Percentiles rank a stretch among this genome's conserved stretches.
Conservation (phyloP, 2,797 vertebrate genomes). For the Gymnopithys bicolor region DNA sequence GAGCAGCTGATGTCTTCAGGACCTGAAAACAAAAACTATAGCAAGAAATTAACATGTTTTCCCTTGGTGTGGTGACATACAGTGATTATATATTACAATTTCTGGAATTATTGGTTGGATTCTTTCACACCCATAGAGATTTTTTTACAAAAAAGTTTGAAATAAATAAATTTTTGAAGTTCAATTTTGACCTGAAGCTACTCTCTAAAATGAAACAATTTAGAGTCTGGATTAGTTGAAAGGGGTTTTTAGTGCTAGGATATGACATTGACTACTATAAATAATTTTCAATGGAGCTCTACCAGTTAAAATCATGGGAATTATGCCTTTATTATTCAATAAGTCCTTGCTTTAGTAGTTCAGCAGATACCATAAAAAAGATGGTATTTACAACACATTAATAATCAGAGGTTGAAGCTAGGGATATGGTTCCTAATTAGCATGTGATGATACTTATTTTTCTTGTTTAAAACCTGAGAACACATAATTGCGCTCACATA, state of each 20-base stretch:
- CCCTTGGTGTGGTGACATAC: neutral
- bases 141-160: neutral
- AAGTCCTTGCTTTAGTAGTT: neutral
- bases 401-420: neutral
- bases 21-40: neutral
- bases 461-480: neutral
- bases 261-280: neutral
- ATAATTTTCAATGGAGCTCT: neutral
- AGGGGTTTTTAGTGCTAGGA: neutral
- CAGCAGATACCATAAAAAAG: neutral
- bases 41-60: neutral
- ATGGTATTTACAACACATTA: neutral
- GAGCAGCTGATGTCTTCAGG: neutral
- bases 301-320: neutral
- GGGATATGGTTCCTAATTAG: neutral
- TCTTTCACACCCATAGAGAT: neutral
- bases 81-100: neutral
- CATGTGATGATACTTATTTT: neutral
- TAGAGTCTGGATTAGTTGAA: neutral
- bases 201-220: neutral
- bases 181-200: neutral
- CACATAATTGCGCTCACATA: too few species aligned
- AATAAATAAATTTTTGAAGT: neutral
- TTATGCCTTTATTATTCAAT: neutral
- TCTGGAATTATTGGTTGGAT: neutral